Conservation (phyloP, 2,797 vertebrate species). For the Prionace glauca region DNA sequence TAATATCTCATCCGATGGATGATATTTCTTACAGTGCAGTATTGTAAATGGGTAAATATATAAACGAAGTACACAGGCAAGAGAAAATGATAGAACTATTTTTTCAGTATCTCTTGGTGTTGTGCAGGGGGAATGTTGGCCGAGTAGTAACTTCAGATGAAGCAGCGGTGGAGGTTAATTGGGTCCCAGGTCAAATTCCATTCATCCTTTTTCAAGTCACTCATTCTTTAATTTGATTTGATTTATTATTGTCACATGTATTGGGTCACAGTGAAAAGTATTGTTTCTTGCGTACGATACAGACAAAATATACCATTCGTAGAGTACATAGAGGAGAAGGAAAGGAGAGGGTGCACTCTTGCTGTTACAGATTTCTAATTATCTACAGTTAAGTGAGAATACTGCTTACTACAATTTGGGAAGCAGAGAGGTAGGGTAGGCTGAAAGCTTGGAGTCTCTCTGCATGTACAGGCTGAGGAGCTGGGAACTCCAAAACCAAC, state of each 20-base stretch:
- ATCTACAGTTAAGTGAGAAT: neutral
- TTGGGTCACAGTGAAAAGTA: no score
- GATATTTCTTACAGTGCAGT: neutral
- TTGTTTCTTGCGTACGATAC: no score
- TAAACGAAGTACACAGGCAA: neutral
- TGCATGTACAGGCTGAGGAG: neutral
- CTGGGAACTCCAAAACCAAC: neutral
- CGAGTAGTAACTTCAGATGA: neutral
- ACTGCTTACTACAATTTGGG: neutral
- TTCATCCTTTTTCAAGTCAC: neutral
- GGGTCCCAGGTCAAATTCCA: neutral
- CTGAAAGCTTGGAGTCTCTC: neutral
- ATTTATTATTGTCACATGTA: no score
- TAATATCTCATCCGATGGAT: no score
- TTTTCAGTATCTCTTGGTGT: neutral
- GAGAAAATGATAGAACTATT: neutral
- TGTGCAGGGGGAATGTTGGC: no score
- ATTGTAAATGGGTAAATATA: neutral
- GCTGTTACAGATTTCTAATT: neutral
- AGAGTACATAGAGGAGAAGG: no score
- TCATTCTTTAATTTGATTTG: neutral
- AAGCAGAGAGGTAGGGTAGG: neutral
- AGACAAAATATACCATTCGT: no score
- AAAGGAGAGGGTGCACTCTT: no score
- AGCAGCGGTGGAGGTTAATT: neutral